Percentiles rank a stretch among this genome's conserved stretches.
Evolutionary conservation across 1,140 invertebrate species (phyloP).

Genomic region (Tetragonula clypearis): DNA sequence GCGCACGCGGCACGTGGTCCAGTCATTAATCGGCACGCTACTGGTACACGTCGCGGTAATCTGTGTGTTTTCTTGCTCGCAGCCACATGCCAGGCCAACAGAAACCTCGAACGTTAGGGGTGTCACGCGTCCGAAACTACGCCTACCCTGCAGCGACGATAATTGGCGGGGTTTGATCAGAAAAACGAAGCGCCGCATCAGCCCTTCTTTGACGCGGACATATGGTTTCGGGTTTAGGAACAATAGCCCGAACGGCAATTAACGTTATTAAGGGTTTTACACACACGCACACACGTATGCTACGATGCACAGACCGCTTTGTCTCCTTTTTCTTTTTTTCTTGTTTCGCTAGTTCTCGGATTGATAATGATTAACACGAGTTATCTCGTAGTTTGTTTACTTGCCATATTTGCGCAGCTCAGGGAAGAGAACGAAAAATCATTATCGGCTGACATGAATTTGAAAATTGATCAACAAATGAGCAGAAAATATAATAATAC

Average conservation of each 20-base stretch:
- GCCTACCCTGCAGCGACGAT: slow-evolving; percentile 36
- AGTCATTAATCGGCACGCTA: slow-evolving; percentile 59
- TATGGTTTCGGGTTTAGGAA: slow-evolving; percentile 42
- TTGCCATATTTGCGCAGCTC: no score
- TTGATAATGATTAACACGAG: slow-evolving; percentile 1
- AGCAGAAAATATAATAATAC: no score
- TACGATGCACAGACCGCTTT: background rate
- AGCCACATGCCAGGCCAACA: slow-evolving; percentile 14
- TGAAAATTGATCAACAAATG: no score
- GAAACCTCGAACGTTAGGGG: slow-evolving; percentile 16
- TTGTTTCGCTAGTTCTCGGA: background rate
- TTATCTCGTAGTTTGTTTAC: no score
- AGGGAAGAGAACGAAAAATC: no score
- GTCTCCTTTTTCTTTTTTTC: background rate
- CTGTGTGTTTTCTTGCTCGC: slow-evolving; percentile 49
- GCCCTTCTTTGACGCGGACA: slow-evolving; percentile 27
- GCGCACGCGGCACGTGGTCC: background rate
- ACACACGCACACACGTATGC: no score
- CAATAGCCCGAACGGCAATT: slow-evolving; percentile 45
- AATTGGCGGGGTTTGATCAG: slow-evolving; percentile 53
- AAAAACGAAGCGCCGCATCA: slow-evolving; percentile 37
- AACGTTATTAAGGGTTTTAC: slow-evolving; percentile 31
- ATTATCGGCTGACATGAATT: no score
- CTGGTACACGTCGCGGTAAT: slow-evolving; percentile 45
- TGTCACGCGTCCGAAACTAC: slow-evolving; percentile 15